Evolutionary conservation across 1,140 invertebrate genomes (phyloP).

Genomic region (Pseudoatta argentina): DNA sequence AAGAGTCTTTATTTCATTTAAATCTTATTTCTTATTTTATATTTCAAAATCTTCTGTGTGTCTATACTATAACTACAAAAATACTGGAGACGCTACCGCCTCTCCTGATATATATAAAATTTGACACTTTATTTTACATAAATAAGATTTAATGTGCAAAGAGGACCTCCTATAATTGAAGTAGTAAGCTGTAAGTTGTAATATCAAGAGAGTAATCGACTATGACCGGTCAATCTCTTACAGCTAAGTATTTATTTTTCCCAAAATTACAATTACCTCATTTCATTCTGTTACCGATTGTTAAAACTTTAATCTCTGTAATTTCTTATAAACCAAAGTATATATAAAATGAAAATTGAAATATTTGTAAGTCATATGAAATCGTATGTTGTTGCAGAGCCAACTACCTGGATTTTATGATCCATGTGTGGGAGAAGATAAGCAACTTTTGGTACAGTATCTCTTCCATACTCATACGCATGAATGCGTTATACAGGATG

Average conservation of each 20-base stretch:
- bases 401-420: constrained; percentile 99
- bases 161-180: too few relatives aligned
- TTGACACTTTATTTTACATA: too few relatives aligned
- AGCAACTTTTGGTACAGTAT: constrained; percentile 95
- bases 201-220: too few relatives aligned
- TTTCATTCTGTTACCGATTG: too few relatives aligned
- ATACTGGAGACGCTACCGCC: too few relatives aligned
- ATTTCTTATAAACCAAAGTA: not conserved
- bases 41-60: not conserved
- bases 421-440: constrained; percentile 97
- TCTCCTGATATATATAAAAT: too few relatives aligned
- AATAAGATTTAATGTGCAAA: not conserved
- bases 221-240: too few relatives aligned
- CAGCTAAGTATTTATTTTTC: too few relatives aligned
- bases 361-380: constrained; percentile 32
- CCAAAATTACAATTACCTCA: too few relatives aligned
- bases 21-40: not conserved
- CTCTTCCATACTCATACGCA: constrained; percentile 93
- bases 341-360: not conserved
- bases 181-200: too few relatives aligned
- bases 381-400: constrained; percentile 89
- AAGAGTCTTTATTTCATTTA: not conserved
- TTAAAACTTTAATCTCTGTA: not conserved
- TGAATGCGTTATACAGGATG: constrained; percentile 93
- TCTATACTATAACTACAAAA: too few relatives aligned